Base-by-base conservation (phyloP, 2,113 vertebrate genomes). In the Heloderma charlesbogerti region DNA sequence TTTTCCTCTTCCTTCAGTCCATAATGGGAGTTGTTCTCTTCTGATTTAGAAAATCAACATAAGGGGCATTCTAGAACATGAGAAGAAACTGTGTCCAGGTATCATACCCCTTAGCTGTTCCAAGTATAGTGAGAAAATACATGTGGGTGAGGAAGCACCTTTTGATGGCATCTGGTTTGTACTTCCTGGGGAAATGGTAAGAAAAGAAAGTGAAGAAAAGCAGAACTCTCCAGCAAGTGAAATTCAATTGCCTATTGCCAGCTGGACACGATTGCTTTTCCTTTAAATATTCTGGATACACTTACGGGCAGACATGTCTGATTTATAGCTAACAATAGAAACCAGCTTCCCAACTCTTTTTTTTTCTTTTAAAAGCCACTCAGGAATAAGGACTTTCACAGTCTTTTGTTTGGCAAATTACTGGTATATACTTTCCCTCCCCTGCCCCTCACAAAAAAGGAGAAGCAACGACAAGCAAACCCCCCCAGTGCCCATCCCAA, bases 271-370 rank as follows among this genome's bases (percentile, higher is more conserved):
- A 90, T 79, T 90, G 86, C 45, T 0, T 18, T 89, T 80, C 79
- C 48, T 83, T 84, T 81, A 80, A 51, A 77, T 37, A 71, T 91
- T 48, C 48, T 88, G 34, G 69, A 67, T 83, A 82, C 31, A 0
- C 74, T 86, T 86, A 3, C 81, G 93, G 54, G 1, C 86, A 74
- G 60, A 78, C 6, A 20, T 51, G 57, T 60, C 63, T 60, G 81
- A 57, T 84, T 57, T 29, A 67, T 57, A 71, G n/a, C 7, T 84
- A 4, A 91, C 75, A 88, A 84, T 66, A 54, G 90, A 0, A 90
- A 87, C 80, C 43, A 79, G 89, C 84, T 60, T 69, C 60, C 74
- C 92, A 78, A n/a, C n/a, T n/a, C 54, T 93, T 15, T 75, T 92
- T n/a, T 77, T 92, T 85, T 29, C 5, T 78, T 93, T 93, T 85